phyloP scores from a whole-genome alignment of 2,797 vertebrate genomes.

The Spheniscus humboldti region DNA sequence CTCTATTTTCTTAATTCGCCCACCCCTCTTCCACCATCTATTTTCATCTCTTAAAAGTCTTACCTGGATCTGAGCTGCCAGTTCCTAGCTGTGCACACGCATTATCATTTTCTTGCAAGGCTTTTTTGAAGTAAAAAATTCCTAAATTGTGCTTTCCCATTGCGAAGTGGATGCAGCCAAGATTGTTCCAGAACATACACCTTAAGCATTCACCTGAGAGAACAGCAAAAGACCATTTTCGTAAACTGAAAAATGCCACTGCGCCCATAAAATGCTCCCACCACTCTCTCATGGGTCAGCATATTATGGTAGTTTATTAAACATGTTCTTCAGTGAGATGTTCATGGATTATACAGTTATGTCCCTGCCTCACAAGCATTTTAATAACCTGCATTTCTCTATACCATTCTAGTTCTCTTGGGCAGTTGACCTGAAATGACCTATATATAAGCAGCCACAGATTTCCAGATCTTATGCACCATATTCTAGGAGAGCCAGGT shows the following conservation, averaged over 20 bases:
- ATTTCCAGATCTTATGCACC: neutral
- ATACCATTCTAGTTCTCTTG: neutral
- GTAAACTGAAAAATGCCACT: neutral
- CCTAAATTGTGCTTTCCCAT: slow-evolving; percentile 99
- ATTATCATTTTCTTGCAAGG: slow-evolving; percentile 95
- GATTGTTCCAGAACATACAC: slow-evolving; percentile 99
- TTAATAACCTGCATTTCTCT: neutral
- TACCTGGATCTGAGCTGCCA: slow-evolving; percentile 83
- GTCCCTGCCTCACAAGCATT: neutral
- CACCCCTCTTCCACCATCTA: neutral
- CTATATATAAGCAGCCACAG: neutral
- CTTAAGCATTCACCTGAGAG: slow-evolving; percentile 92
- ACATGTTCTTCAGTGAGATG: neutral
- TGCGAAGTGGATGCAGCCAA: slow-evolving; percentile 98
- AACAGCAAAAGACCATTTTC: neutral
- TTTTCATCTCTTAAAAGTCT: slow-evolving; percentile 14
- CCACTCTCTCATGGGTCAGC: neutral
- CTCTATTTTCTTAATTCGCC: neutral
- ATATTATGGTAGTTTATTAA: neutral
- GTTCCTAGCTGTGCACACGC: slow-evolving; percentile 89
- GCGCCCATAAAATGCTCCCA: neutral
- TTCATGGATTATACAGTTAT: neutral
- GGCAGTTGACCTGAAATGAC: neutral
- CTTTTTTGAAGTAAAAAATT: slow-evolving; percentile 99
- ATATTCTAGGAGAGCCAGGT: neutral